Evolutionary conservation across 2,113 vertebrate genomes (phyloP).

Genomic region (Aepyceros melampus): DNA sequence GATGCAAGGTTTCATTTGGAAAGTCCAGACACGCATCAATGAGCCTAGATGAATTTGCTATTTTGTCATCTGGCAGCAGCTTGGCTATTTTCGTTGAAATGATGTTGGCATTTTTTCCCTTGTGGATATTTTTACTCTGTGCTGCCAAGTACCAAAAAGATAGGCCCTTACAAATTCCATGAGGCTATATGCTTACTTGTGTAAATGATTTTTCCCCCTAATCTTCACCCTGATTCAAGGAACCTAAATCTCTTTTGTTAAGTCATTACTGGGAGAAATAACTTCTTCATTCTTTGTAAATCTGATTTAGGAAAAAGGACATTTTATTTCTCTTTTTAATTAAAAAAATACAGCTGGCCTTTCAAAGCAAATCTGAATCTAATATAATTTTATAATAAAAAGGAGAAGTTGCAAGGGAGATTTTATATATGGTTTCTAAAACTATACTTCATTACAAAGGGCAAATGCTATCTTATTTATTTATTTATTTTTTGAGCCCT

Average conservation of each 20-base stretch:
- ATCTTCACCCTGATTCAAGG: background rate
- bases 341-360: slow-evolving; percentile 32
- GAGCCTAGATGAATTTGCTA: background rate
- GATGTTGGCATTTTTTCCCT: background rate
- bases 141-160: slow-evolving; percentile 11
- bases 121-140: slow-evolving; percentile 2
- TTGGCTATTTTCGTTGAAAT: slow-evolving; percentile 2
- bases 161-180: background rate
- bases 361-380: slow-evolving; percentile 20
- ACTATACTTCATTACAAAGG: background rate
- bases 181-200: background rate
- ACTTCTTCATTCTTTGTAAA: background rate
- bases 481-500: background rate
- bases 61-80: background rate
- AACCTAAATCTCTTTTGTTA: slow-evolving; percentile 13
- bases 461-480: background rate
- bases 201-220: background rate
- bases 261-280: background rate
- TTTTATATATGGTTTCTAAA: background rate
- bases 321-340: slow-evolving; percentile 34
- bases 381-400: slow-evolving; percentile 44
- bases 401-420: background rate
- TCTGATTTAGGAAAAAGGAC: background rate
- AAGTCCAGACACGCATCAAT: background rate
- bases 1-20: slow-evolving; percentile 17